A percentile compares a stretch with the other conserved stretches of the same genome.
Evolutionary conservation across 2,113 vertebrate species (phyloP).

Genomic region (Plotosus lineatus): DNA sequence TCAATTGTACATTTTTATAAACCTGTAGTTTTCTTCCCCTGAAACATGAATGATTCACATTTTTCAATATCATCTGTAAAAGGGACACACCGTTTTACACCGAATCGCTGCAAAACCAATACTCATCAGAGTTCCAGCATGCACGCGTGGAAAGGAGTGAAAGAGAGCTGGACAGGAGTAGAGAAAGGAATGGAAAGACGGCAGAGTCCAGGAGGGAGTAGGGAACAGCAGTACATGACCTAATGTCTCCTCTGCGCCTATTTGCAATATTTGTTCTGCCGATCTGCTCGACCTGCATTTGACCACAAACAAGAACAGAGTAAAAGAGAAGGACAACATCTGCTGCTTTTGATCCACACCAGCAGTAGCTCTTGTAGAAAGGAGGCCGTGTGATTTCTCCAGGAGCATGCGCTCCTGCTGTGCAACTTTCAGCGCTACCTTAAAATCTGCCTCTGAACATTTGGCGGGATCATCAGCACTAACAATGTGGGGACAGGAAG

Average conservation of each 20-base stretch:
- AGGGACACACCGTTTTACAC: no score
- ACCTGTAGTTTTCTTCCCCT: no score
- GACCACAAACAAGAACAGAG: conserved; percentile 23
- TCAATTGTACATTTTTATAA: no score
- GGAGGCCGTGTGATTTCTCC: not conserved
- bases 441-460: not conserved
- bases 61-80: no score
- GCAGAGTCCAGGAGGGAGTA: not conserved
- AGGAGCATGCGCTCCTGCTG: not conserved
- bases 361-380: not conserved
- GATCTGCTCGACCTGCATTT: conserved; percentile 17
- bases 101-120: not conserved
- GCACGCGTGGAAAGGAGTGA: not conserved
- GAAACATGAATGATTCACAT: no score
- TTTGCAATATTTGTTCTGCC: not conserved
- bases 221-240: not conserved
- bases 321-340: conserved; percentile 6
- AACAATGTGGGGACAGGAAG: conserved; percentile 68
- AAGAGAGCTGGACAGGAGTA: not conserved
- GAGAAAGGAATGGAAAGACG: not conserved
- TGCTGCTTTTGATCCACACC: conserved; percentile 15
- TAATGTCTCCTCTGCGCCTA: conserved; percentile 4
- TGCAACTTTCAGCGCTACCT: not conserved
- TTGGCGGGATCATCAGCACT: conserved; percentile 16
- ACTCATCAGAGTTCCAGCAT: not conserved